A percentile compares a stretch with the other conserved stretches of the same genome.
phyloP scores from a whole-genome alignment of 1,140 invertebrate genomes.

The Heliconius congener region DNA sequence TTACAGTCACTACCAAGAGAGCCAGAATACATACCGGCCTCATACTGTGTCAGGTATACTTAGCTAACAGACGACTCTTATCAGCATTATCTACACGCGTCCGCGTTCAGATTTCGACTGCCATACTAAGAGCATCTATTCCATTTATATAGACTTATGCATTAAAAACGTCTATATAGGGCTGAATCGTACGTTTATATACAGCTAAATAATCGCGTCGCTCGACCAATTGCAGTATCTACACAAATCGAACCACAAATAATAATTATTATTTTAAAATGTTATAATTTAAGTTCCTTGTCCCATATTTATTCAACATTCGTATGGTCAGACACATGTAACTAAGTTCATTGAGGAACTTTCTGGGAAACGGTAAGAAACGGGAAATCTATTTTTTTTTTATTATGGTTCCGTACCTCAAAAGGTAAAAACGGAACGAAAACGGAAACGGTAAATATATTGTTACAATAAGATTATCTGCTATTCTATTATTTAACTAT shows the following conservation, averaged over 20 bases:
- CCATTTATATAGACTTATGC: slow-evolving; percentile 71
- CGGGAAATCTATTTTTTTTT: background rate
- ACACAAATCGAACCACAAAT: background rate
- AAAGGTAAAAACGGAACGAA: no score
- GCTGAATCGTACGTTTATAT: slow-evolving; percentile 31
- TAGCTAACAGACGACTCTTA: slow-evolving; percentile 37
- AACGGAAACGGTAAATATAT: background rate
- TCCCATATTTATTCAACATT: background rate
- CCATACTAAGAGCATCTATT: slow-evolving; percentile 57
- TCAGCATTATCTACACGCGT: slow-evolving; percentile 61
- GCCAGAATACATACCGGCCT: slow-evolving; percentile 45
- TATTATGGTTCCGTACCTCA: no score
- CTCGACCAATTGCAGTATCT: background rate
- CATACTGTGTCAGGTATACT: slow-evolving; percentile 45
- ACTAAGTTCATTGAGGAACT: background rate
- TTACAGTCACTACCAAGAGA: slow-evolving; percentile 41
- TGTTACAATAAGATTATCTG: background rate
- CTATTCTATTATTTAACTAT: background rate
- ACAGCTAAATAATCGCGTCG: slow-evolving; percentile 38
- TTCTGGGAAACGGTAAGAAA: background rate
- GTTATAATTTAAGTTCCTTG: background rate
- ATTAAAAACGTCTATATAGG: slow-evolving; percentile 46
- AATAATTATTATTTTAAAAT: background rate
- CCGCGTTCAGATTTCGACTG: slow-evolving; percentile 71
- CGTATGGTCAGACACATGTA: background rate